Percentiles rank a stretch among this genome's conserved stretches.
Conservation (phyloP, 2,113 vertebrate genomes). For the Elachura formosa region DNA sequence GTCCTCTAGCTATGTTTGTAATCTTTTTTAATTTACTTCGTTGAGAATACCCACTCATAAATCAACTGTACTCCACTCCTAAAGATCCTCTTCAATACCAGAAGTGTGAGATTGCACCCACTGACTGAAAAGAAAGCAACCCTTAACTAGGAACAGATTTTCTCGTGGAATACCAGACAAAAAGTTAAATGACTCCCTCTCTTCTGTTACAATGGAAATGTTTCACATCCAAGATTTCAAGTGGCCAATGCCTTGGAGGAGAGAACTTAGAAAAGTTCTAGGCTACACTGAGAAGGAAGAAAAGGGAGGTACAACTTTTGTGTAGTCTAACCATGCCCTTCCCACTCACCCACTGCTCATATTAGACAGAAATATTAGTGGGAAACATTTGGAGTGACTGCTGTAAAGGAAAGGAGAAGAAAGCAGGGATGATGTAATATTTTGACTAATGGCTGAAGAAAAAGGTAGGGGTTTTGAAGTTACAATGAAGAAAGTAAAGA, state of each 20-base stretch:
- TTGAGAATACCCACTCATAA: not conserved
- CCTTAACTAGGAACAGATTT: not conserved
- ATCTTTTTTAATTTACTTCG: not conserved
- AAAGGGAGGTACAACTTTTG: not conserved
- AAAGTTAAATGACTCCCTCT: not conserved
- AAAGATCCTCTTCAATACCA: not conserved
- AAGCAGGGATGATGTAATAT: not conserved
- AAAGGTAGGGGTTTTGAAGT: not conserved
- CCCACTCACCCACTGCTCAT: not conserved
- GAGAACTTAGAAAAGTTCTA: not conserved
- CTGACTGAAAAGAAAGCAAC: not conserved
- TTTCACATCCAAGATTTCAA: not conserved
- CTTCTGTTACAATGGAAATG: not conserved
- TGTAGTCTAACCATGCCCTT: not conserved
- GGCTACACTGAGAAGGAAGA: not conserved
- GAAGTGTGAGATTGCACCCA: not conserved
- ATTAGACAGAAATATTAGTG: not conserved
- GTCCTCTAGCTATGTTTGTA: not conserved
- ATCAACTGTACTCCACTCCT: not conserved
- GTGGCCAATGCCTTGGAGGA: not conserved
- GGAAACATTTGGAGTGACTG: not conserved
- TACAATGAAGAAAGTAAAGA: not conserved
- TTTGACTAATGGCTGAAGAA: not conserved
- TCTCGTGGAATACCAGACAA: not conserved
- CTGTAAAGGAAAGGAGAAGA: not conserved